Evolutionary conservation across 1,140 invertebrate genomes (phyloP), one percentile per base, ranked within the genome.

Genomic region (Bacillus rossius): DNA sequence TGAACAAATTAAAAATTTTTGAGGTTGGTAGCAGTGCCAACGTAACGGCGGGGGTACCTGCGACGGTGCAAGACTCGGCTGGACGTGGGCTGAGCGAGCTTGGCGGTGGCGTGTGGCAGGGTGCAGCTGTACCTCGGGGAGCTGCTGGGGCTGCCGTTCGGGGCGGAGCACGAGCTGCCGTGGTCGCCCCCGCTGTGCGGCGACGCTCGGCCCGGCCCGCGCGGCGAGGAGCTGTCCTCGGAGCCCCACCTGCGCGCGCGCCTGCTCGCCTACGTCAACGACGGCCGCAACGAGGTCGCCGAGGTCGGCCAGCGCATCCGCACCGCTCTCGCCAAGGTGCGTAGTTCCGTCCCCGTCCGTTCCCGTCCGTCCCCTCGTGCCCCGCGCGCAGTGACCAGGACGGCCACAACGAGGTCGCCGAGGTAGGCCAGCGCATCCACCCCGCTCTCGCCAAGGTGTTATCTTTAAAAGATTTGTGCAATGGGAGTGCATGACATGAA

Each of bases 251-350:
- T 77, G 63, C 68, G 68, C 57, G 61, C 75, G 56, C 77, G 79
- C 57, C 69, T 87, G 10, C 65, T 84, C 14, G 73, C 77, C 19
- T 82, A 84, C 68, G 79, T 81, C 0, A 78, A 79, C 42, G 71
- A 79, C 57, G 78, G 78, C 0, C 69, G 77, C 57, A 55, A 71
- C 2, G 79, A 84, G 26, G 79, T 86, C 57, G 81, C 83, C 10
- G 88, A 89, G 73, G 84, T 90, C 52, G 87, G 87, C 4, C 87
- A 89, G 66, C 75, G 87, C 55, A 89, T 91, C 63, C 79, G 85
- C 43, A 79, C 82, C 20, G 85, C 83, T 13, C 81, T 87, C 63
- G 81, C 84, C 69, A 81, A 82, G 77, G 86, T 86, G 68, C 61
- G 65, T 34, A n/a, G n/a, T n/a, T n/a, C n/a, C n/a, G n/a, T n/a